Evolutionary conservation across 2,797 vertebrate species (phyloP), one percentile per base, ranked within the genome.

Genomic region (Mergus octosetaceus): DNA sequence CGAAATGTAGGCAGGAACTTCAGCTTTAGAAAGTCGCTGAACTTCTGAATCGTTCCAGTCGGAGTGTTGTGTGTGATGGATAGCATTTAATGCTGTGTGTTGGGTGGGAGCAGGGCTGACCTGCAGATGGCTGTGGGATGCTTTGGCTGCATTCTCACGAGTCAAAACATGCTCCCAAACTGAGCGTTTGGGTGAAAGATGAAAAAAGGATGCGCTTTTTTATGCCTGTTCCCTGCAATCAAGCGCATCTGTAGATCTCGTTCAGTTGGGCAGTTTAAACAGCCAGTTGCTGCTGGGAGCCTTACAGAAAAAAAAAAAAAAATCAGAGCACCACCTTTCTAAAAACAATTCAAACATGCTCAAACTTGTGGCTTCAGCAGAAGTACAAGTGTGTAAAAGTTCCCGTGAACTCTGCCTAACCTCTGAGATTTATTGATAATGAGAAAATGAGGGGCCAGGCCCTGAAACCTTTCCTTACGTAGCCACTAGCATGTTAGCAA

Each of bases 401-500:
- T 97, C 93, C 80, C 86, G 30, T 94, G 96, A 96, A 93, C 96
- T 95, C 62, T 93, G 74, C 61, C 71, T 96, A 93, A 96, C 95
- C 95, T 89, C 84, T 83, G 89, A 94, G 80, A 94, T 91, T 81
- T 92, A 95, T 91, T 77, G 89, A 93, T 95, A 95, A 93, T 54
- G 81, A 75, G 83, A 87, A 92, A 89, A 79, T 54, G 93, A 77
- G 89, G 75, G 84, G 56, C 78, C 56, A 56, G 72, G 73, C 56
- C 43, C 73, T 79, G 70, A 89, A 90, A 83, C 60, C 82, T 82
- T 79, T 24, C 41, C 53, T 83, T 72, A 43, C 58, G 62, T 51
- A 56, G 78, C 61, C 62, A 20, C 34, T 74, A 3, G 9, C 80
- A 10, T 14, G 15, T 61, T 83, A 87, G 57, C n/a, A 61, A 77